These are phyloP conservation scores for Holocentrus rufus DNA, from an alignment of 2,797 vertebrate species.

Conservation along the genomic window DNA sequence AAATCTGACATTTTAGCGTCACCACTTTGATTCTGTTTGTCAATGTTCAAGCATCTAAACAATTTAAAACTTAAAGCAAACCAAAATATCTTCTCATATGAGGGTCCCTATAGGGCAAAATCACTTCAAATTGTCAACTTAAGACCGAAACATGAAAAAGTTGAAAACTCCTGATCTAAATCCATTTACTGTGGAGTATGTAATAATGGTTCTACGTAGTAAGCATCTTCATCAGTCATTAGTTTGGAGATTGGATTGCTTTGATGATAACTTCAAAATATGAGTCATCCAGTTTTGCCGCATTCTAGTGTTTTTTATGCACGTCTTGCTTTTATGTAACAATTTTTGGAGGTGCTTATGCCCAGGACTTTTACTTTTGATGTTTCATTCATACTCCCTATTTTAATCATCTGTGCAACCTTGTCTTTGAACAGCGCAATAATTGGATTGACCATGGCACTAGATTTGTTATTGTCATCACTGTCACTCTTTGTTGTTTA, in stretches of 20 bases:
- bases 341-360: constrained; percentile 5
- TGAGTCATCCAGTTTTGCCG: background rate
- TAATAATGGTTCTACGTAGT: background rate
- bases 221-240: background rate
- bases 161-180: background rate
- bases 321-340: constrained; percentile 1
- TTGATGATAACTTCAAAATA: background rate
- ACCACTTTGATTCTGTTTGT: too few species aligned
- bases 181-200: background rate
- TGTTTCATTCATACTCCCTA: background rate
- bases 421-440: constrained; percentile 64
- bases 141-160: too few species aligned
- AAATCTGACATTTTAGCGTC: too few species aligned
- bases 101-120: too few species aligned
- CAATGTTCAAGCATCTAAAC: too few species aligned
- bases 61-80: too few species aligned
- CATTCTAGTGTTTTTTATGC: background rate
- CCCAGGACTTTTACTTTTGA: background rate
- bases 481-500: constrained; percentile 47
- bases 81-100: too few species aligned
- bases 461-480: constrained; percentile 59
- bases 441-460: constrained; percentile 12
- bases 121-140: too few species aligned
- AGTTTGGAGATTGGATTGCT: background rate
- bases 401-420: constrained; percentile 44